These are phyloP conservation scores for Deroplatys truncata DNA, from an alignment of 2,888 invertebrate species.

Conservation along the genomic window DNA sequence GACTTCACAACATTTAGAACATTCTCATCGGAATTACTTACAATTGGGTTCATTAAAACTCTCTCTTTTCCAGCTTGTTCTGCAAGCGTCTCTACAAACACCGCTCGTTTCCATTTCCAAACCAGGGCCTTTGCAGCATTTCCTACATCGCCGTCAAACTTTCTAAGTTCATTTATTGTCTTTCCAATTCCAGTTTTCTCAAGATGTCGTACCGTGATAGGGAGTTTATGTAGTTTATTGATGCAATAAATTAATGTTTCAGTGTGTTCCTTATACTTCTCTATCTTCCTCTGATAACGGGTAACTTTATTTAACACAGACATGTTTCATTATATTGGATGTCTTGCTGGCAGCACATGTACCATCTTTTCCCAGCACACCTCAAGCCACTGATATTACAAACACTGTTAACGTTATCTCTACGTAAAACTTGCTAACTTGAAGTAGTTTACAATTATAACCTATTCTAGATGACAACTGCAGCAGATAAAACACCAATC, in stretches of 20 bases:
- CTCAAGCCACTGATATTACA: too few relatives aligned
- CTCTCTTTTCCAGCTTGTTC: slow-evolving; percentile 26
- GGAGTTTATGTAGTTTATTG: slow-evolving; percentile 66
- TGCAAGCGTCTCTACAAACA: slow-evolving; percentile 58
- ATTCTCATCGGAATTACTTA: neutral
- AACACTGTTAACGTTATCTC: too few relatives aligned
- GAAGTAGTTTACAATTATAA: too few relatives aligned
- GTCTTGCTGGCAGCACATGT: too few relatives aligned
- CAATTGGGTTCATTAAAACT: neutral
- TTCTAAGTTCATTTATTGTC: slow-evolving; percentile 81
- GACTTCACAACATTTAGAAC: slow-evolving; percentile 36
- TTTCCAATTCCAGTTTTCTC: slow-evolving; percentile 88
- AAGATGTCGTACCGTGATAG: slow-evolving; percentile 74
- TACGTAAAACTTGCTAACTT: too few relatives aligned
- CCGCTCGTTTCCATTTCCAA: slow-evolving; percentile 87
- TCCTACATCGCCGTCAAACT: slow-evolving; percentile 75
- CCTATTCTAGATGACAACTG: too few relatives aligned
- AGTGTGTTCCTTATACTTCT: too few relatives aligned
- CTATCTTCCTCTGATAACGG: too few relatives aligned
- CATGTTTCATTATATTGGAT: too few relatives aligned
- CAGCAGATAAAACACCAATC: too few relatives aligned
- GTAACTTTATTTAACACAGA: too few relatives aligned
- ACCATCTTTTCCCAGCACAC: too few relatives aligned
- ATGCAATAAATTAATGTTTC: slow-evolving; percentile 64
- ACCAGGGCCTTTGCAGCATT: slow-evolving; percentile 78